A percentile compares a stretch with the other conserved stretches of the same genome.
These are phyloP conservation scores for Myotis yumanensis DNA, from an alignment of 2,113 vertebrate species.

Conservation along the genomic window DNA sequence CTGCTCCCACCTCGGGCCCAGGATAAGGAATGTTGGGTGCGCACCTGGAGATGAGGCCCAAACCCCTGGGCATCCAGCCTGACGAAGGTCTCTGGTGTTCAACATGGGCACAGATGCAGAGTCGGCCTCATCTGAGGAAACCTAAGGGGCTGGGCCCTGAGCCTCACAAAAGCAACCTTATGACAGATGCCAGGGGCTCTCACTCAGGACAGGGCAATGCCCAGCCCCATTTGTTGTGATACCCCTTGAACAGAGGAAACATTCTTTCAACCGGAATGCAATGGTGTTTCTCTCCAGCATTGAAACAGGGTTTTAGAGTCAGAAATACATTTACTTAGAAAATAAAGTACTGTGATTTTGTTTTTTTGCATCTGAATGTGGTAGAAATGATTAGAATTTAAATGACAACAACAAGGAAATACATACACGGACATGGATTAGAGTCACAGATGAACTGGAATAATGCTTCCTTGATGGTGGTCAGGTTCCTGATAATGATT, in stretches of 20 bases:
- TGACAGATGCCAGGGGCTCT: background rate
- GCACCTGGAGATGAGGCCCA: no score
- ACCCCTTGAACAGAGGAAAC: background rate
- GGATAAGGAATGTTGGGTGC: background rate
- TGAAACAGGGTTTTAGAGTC: background rate
- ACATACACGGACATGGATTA: background rate
- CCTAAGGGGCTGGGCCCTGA: background rate
- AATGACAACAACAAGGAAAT: background rate
- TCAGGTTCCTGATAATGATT: background rate
- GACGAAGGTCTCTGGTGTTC: background rate
- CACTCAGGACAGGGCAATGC: background rate
- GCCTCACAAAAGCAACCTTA: background rate
- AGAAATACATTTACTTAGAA: slow-evolving; percentile 28
- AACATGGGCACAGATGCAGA: background rate
- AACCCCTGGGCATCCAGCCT: background rate
- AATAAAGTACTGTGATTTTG: background rate
- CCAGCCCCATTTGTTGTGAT: background rate
- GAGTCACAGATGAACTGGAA: background rate
- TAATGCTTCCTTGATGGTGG: background rate
- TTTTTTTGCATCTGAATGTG: background rate
- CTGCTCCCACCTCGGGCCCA: background rate
- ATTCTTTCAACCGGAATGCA: background rate
- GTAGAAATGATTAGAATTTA: background rate
- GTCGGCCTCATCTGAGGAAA: background rate
- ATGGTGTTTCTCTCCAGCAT: background rate